Percentiles rank a stretch among this genome's conserved stretches.
Evolutionary conservation across 2,113 vertebrate species (phyloP).

Genomic region (Brienomyrus longianalis): DNA sequence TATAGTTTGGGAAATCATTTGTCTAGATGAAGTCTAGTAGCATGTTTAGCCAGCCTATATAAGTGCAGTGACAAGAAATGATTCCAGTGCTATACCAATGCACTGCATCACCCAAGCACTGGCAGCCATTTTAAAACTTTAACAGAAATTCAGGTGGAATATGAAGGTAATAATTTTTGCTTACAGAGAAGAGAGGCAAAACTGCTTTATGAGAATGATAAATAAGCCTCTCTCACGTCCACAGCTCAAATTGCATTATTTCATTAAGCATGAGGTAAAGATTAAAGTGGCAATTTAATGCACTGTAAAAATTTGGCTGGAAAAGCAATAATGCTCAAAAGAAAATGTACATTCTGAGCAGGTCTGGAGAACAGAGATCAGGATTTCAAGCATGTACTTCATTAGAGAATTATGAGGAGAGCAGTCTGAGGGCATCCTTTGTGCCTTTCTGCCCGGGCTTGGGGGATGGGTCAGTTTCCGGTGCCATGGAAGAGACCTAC

Average conservation of each 20-base stretch:
- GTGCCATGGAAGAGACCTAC: neutral
- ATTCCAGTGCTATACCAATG: neutral
- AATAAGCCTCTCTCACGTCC: neutral
- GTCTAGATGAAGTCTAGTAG: neutral
- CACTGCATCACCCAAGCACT: neutral
- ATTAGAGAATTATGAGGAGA: neutral
- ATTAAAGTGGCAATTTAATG: constrained; percentile 8
- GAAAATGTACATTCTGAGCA: neutral
- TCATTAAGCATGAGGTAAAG: constrained; percentile 10
- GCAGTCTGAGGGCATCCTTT: neutral
- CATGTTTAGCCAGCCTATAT: neutral
- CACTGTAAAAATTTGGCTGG: constrained; percentile 3
- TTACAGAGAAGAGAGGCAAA: neutral
- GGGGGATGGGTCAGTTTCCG: neutral
- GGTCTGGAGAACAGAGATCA: neutral
- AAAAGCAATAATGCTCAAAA: neutral
- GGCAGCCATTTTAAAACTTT: neutral
- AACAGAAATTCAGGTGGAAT: constrained; percentile 5
- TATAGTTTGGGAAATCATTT: neutral
- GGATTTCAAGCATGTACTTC: constrained; percentile 6
- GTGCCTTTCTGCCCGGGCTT: neutral
- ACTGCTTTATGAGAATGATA: neutral
- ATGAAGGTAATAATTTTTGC: neutral
- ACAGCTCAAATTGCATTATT: neutral
- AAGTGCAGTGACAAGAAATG: neutral